phyloP scores from a whole-genome alignment of 1,140 invertebrate species.

The Marisa cornuarietis region DNA sequence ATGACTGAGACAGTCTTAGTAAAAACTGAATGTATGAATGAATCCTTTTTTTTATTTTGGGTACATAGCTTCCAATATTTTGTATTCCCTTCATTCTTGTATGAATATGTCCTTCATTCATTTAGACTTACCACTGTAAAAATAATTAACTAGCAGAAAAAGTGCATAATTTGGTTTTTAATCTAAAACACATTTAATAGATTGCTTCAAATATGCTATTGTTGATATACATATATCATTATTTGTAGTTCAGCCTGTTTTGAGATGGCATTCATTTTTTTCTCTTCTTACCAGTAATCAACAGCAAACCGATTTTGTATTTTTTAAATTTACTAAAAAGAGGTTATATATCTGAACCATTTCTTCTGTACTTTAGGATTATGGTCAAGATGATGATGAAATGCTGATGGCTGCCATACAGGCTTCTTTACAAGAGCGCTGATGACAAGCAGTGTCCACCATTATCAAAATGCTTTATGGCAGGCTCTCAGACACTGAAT shows the following conservation, averaged over 20 bases:
- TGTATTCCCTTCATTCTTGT: not conserved
- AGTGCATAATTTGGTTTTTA: too few species aligned
- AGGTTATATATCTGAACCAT: not conserved
- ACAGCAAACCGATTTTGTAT: too few species aligned
- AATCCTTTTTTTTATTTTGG: not conserved
- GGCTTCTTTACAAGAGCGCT: conserved; percentile 44
- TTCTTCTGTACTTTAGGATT: conserved; percentile 47
- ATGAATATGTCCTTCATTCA: not conserved
- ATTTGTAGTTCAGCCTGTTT: not conserved
- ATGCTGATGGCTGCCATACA: conserved; percentile 54
- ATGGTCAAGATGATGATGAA: conserved; percentile 57
- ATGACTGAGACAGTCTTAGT: not conserved
- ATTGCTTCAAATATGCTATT: not conserved
- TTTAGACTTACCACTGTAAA: not conserved
- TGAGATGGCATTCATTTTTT: not conserved
- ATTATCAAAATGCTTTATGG: not conserved
- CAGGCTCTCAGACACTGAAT: too few species aligned
- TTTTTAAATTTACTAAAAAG: not conserved
- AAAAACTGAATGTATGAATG: not conserved
- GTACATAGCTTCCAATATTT: not conserved
- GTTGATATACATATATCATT: not conserved
- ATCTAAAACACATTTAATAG: too few species aligned
- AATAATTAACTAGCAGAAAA: not conserved
- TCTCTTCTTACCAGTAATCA: not conserved
- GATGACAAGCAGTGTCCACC: not conserved